Evolutionary conservation across 92 coral and sea anemone genomes (phyloP).

Genomic region (Hydrozoanthus gracilis): DNA sequence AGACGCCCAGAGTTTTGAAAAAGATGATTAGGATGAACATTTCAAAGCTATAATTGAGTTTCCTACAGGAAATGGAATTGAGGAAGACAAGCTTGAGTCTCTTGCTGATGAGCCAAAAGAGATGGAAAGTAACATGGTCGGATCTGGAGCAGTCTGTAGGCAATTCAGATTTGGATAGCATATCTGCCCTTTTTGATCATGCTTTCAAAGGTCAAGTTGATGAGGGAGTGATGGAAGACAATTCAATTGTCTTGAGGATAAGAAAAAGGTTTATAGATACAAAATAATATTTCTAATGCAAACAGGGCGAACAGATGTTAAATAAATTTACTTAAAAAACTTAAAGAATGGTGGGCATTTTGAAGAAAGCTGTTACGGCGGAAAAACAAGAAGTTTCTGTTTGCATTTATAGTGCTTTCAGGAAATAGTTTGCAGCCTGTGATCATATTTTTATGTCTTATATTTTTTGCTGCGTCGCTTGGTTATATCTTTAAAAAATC

Average conservation of each 20-base stretch:
- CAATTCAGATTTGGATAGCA: constrained; percentile 1
- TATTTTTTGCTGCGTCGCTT: neutral
- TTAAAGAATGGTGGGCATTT: constrained; percentile 2
- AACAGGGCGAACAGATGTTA: neutral
- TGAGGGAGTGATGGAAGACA: constrained; percentile 13
- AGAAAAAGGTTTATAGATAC: neutral
- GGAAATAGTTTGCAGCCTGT: constrained; percentile 2
- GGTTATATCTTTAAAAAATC: constrained; percentile 9
- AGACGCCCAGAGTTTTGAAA: neutral
- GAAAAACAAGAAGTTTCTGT: neutral
- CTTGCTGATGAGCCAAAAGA: neutral
- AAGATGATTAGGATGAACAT: neutral
- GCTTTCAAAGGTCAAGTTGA: constrained; percentile 4
- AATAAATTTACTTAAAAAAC: neutral
- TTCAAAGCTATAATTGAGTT: neutral
- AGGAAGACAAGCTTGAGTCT: neutral
- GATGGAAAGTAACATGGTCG: neutral
- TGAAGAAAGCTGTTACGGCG: neutral
- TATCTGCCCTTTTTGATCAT: constrained; percentile 4
- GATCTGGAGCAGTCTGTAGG: neutral
- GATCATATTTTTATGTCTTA: neutral
- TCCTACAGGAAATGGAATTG: neutral
- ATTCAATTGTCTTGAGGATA: constrained; percentile 12
- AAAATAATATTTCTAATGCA: neutral
- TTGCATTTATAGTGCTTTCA: neutral